Conservation (phyloP, 23 tunicate genomes). For the Botrylloides violaceus region DNA sequence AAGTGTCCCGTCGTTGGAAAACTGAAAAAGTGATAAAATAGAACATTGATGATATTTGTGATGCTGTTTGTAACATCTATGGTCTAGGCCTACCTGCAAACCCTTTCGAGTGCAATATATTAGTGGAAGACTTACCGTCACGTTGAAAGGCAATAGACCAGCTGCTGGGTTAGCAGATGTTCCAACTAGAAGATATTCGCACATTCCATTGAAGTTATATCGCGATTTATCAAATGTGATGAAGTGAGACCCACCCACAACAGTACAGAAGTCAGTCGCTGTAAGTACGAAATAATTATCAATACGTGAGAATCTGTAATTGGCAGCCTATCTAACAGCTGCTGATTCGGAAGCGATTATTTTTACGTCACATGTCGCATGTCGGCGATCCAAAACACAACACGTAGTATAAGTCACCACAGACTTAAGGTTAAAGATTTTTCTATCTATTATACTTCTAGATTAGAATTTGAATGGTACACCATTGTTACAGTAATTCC, state of each 20-base stretch:
- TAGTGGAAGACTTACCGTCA: background rate
- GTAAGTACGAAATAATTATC: background rate
- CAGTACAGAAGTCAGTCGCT: constrained; percentile 31
- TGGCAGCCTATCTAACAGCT: no score
- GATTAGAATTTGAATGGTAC: no score
- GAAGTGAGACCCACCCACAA: constrained; percentile 26
- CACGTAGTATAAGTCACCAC: no score
- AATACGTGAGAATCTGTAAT: no score
- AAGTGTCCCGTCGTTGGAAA: background rate
- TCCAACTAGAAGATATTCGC: constrained; percentile 37
- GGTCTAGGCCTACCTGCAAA: background rate
- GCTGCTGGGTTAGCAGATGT: constrained; percentile 10
- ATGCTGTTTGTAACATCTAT: background rate
- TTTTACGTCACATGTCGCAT: no score
- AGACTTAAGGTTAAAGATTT: no score
- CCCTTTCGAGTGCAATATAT: background rate
- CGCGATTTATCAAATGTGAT: constrained; percentile 41
- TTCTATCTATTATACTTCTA: no score
- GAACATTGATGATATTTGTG: no score
- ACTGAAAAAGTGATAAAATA: no score
- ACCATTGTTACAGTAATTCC: no score
- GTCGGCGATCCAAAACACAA: no score
- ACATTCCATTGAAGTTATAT: constrained; percentile 39
- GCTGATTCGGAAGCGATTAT: no score
- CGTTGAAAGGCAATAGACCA: constrained; percentile 7